Conservation (phyloP, 2,797 vertebrate genomes). For the Phoeniculus purpureus region DNA sequence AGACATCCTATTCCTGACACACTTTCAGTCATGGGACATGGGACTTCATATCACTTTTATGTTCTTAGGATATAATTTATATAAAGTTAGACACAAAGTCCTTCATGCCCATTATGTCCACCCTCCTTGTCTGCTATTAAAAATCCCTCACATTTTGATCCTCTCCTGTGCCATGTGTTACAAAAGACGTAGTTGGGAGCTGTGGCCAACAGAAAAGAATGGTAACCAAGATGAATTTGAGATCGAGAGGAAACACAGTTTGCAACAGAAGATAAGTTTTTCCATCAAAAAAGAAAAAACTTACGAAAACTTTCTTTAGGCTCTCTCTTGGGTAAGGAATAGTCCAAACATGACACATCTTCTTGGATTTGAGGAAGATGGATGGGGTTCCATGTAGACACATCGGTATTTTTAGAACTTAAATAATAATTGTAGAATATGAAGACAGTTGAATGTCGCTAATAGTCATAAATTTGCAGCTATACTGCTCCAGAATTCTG, state of each 20-base stretch:
- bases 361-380: neutral
- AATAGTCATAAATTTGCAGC: neutral
- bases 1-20: neutral
- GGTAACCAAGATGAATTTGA: neutral
- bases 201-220: neutral
- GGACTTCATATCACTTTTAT: neutral
- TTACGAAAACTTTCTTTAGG: neutral
- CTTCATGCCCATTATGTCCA: neutral
- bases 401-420: neutral
- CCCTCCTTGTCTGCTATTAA: neutral
- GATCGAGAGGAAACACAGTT: neutral
- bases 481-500: neutral
- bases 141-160: neutral
- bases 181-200: neutral
- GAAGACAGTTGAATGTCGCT: neutral
- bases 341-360: neutral
- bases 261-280: neutral
- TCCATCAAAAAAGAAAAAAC: neutral
- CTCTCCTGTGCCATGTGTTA: neutral
- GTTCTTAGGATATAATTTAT: neutral
- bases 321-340: neutral
- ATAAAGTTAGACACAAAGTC: neutral
- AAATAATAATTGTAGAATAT: neutral
- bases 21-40: neutral
- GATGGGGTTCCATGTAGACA: neutral